These are phyloP conservation scores for Monarcha castaneiventris DNA, from an alignment of 2,113 vertebrate genomes.

Conservation along the genomic window DNA sequence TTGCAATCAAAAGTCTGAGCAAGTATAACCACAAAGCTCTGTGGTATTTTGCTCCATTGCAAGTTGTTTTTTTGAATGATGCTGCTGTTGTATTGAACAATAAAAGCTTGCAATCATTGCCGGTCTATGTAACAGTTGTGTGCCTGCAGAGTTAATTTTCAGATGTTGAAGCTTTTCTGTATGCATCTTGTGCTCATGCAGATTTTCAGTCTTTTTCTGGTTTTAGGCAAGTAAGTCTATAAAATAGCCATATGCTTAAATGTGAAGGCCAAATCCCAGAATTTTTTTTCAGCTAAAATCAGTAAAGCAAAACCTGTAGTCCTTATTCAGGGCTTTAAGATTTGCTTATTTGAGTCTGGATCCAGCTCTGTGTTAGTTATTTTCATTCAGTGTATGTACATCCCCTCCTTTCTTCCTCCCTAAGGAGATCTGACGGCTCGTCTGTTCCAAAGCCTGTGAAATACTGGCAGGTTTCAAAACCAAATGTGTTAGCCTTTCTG, in stretches of 20 bases:
- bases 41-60: neutral
- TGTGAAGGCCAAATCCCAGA: neutral
- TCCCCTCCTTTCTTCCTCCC: neutral
- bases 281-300: neutral
- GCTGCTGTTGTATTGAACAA: neutral
- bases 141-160: neutral
- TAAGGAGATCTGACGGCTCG: constrained; percentile 17
- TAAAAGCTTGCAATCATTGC: neutral
- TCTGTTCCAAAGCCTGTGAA: constrained; percentile 13
- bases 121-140: neutral
- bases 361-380: neutral
- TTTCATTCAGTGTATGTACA: neutral
- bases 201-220: neutral
- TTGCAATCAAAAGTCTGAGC: neutral
- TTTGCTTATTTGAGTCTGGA: neutral
- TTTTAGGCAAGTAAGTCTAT: neutral
- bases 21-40: neutral
- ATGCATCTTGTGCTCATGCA: neutral
- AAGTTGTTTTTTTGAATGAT: neutral
- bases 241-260: neutral
- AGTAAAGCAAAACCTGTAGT: neutral
- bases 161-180: neutral
- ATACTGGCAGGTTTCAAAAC: constrained; percentile 39
- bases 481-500: neutral
- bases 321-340: neutral